Conservation (phyloP, 2,113 vertebrate species). For the Ariopsis seemanni region DNA sequence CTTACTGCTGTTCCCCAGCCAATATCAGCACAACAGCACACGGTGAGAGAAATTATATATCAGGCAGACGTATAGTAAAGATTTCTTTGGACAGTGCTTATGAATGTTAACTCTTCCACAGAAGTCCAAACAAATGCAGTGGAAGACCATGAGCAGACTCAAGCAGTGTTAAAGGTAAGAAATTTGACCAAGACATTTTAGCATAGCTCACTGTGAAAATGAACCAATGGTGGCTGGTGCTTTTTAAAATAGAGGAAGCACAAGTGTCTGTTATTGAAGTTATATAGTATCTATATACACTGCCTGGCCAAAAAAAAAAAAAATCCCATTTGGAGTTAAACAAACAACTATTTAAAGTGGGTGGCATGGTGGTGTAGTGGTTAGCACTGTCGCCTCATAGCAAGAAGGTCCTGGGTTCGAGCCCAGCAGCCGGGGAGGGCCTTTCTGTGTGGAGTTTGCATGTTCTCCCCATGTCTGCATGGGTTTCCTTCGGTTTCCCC, state of each 20-base stretch:
- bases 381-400: too few species aligned
- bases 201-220: too few species aligned
- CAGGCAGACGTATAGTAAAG: background rate
- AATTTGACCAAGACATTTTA: background rate
- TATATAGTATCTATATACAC: background rate
- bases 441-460: too few species aligned
- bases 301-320: too few species aligned
- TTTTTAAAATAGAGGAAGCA: background rate
- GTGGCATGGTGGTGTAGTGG: too few species aligned
- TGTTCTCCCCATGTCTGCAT: too few species aligned
- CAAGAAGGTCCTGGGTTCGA: too few species aligned
- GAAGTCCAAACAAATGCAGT: constrained; percentile 56
- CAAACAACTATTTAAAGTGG: too few species aligned
- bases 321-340: too few species aligned
- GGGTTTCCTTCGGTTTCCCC: too few species aligned
- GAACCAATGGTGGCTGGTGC: background rate
- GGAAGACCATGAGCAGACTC: constrained; percentile 67
- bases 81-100: background rate
- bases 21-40: constrained; percentile 23
- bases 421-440: too few species aligned
- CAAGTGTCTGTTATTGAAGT: background rate
- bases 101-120: constrained; percentile 34
- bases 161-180: constrained; percentile 65
- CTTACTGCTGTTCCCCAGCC: constrained; percentile 18
- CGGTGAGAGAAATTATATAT: constrained; percentile 13